phyloP scores from a whole-genome alignment of 37 sponge, comb jelly and placozoan species.

The Agelas oroides region DNA sequence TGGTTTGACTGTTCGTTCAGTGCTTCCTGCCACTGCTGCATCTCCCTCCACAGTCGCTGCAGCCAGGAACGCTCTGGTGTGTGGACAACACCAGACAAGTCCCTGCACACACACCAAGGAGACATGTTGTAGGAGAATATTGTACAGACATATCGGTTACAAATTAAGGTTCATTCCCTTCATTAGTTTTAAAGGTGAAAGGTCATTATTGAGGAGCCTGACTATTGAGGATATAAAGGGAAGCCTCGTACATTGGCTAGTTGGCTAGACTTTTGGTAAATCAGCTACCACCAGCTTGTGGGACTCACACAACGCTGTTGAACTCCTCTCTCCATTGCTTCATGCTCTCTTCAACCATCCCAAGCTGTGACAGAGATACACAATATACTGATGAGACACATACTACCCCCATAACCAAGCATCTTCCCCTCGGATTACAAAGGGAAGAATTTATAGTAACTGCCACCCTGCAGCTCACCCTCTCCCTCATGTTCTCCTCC shows the following conservation, averaged over 20 bases:
- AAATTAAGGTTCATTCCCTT: no score
- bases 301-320: slow-evolving; percentile 30
- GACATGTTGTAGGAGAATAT: no score
- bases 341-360: slow-evolving; percentile 45
- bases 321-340: slow-evolving; percentile 60
- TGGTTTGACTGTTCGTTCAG: slow-evolving; percentile 71
- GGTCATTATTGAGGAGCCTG: no score
- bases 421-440: no score
- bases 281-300: background rate
- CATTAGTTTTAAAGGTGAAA: no score
- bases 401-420: no score
- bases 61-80: slow-evolving; percentile 19
- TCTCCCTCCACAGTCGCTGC: slow-evolving; percentile 63
- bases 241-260: no score
- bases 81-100: background rate
- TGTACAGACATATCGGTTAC: no score
- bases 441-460: no score
- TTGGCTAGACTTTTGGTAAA: no score
- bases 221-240: no score
- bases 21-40: slow-evolving; percentile 72
- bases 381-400: no score
- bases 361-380: slow-evolving; percentile 38
- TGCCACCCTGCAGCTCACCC: slow-evolving; percentile 47
- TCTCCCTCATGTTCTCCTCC: slow-evolving; percentile 61
- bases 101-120: slow-evolving; percentile 9